These are phyloP conservation scores for Betta splendens DNA, from an alignment of 2,797 vertebrate genomes.

Conservation along the genomic window DNA sequence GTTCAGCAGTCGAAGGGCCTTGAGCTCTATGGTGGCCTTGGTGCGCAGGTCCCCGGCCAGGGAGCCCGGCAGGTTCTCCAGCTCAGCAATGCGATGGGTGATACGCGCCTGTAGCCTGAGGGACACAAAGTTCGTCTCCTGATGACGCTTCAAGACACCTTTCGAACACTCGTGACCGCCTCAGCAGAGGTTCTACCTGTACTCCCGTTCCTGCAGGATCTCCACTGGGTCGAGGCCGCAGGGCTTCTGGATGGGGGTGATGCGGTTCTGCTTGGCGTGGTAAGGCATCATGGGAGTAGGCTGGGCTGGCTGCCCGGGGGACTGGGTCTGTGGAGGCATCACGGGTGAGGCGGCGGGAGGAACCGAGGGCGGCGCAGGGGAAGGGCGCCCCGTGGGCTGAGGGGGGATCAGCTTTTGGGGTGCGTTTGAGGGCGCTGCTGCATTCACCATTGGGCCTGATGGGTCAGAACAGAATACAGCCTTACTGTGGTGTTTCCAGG, in stretches of 20 bases:
- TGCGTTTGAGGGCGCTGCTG: constrained; percentile 90
- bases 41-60: constrained; percentile 94
- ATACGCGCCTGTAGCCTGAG: constrained; percentile 93
- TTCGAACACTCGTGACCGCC: neutral
- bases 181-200: constrained; percentile 79
- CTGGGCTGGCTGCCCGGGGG: constrained; percentile 90
- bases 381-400: constrained; percentile 91
- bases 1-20: constrained; percentile 93
- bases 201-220: constrained; percentile 95
- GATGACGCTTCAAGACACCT: too few relatives aligned
- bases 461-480: too few relatives aligned
- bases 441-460: constrained; percentile 91
- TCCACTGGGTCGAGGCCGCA: constrained; percentile 94
- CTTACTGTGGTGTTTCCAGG: too few relatives aligned
- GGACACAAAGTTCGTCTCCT: too few relatives aligned
- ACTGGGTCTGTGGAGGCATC: constrained; percentile 96
- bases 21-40: constrained; percentile 98
- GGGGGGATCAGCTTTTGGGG: constrained; percentile 94
- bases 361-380: constrained; percentile 91
- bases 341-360: constrained; percentile 93
- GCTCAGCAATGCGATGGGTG: constrained; percentile 93
- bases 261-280: constrained; percentile 92
- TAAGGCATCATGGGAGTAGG: constrained; percentile 92
- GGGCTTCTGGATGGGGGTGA: constrained; percentile 96
- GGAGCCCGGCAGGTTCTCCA: constrained; percentile 95